Evolutionary conservation across 2,888 invertebrate genomes (phyloP), one percentile per base, ranked within the genome.

Genomic region (Bhutanitis thaidina): DNA sequence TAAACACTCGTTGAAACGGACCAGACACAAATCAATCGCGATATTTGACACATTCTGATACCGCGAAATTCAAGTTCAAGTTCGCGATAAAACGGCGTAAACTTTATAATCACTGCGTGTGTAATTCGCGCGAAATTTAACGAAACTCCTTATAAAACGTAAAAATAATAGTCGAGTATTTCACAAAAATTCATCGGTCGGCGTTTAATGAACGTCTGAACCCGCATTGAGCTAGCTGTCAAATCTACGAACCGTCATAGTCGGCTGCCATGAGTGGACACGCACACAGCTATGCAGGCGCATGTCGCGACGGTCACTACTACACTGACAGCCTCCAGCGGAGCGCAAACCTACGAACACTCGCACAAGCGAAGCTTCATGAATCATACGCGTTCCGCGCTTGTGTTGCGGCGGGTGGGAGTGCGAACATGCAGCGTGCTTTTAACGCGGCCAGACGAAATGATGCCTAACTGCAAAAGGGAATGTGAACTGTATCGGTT

Each of bases 171-270:
- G 77, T 77, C 76, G 76, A 74, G 69, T 77, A 80, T 77, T 83
- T 76, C 74, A 83, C 83, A 73, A 77, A 82, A 81, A 85, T 85
- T 82, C 77, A 77, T 80, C 80, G 79, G 78, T 75, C 77, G 77
- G 74, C 77, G 83, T 84, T 73, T 87, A 86, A 87, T 86, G 80
- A 83, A 89, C 89, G 89, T 89, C 88, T 89, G 88, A 81, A 79
- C 89, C 86, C 85, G 88, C 88, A 88, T 90, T 90, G 88, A 89
- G 88, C 88, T 88, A 90, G 90, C 90, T 90, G 90, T 90, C 90
- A 90, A 90, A 89, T 90, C 90, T 90, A 90, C 90, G 88, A 82
- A 80, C 89, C 90, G 90, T 90, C 90, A 90, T 90, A 88, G 89
- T 85, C 85, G 76, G 88, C 82, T 87, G 89, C 86, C 86, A 89